These are phyloP conservation scores for Macroglossus sobrinus DNA, from an alignment of 2,113 vertebrate species.

Conservation along the genomic window DNA sequence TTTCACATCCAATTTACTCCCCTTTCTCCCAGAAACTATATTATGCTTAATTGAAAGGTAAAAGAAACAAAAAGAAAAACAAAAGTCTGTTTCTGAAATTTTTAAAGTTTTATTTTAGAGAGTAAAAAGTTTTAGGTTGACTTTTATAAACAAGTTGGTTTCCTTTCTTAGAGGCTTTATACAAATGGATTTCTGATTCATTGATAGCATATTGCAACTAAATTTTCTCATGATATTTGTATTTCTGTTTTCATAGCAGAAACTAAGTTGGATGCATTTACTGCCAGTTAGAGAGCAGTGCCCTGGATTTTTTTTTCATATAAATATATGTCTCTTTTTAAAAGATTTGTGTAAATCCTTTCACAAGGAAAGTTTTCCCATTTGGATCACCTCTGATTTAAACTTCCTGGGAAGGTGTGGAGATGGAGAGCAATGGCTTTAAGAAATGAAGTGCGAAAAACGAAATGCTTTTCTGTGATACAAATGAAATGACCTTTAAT, in stretches of 20 bases:
- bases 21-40: constrained; percentile 32
- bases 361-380: constrained; percentile 66
- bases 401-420: neutral
- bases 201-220: constrained; percentile 73
- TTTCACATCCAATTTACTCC: neutral
- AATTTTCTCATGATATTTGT: constrained; percentile 75
- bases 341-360: constrained; percentile 71
- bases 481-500: constrained; percentile 17
- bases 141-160: constrained; percentile 72
- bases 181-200: constrained; percentile 80
- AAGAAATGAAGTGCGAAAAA: constrained; percentile 25
- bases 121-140: constrained; percentile 76
- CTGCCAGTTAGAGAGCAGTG: constrained; percentile 75
- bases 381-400: constrained; percentile 34
- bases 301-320: constrained; percentile 64
- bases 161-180: constrained; percentile 63
- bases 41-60: constrained; percentile 60
- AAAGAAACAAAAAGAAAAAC: constrained; percentile 15
- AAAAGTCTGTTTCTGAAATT: constrained; percentile 56
- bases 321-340: constrained; percentile 69
- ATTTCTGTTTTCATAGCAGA: constrained; percentile 77
- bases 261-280: constrained; percentile 77
- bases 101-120: constrained; percentile 26
- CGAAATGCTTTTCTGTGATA: neutral
- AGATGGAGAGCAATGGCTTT: neutral